Percentiles rank a stretch among this genome's conserved stretches.
Evolutionary conservation across 1,140 invertebrate species (phyloP).

Genomic region (Caerostris darwini): DNA sequence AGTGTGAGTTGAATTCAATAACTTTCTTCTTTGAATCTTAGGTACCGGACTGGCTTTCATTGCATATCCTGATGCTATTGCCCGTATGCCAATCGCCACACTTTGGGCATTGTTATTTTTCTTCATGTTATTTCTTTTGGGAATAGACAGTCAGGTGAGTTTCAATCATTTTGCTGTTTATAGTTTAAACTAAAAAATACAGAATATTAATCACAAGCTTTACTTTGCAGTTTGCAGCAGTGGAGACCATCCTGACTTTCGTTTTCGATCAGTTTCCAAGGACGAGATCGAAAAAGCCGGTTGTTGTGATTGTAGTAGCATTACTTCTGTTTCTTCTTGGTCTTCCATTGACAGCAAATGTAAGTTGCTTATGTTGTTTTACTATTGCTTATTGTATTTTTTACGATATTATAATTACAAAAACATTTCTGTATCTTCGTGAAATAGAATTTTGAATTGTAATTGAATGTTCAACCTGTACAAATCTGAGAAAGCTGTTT

Average conservation of each 20-base stretch:
- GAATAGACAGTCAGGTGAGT: conserved; percentile 80
- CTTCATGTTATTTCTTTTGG: conserved; percentile 82
- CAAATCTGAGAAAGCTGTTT: no score
- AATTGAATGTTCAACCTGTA: no score
- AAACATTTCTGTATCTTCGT: no score
- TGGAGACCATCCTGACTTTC: conserved; percentile 89
- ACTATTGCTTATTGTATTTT: not conserved
- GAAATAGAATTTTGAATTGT: no score
- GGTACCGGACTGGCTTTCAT: conserved; percentile 83
- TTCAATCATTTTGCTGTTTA: not conserved
- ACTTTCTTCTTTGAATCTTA: conserved; percentile 19
- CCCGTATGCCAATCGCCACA: conserved; percentile 83
- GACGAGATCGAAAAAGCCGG: conserved; percentile 87
- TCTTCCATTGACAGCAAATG: conserved; percentile 84
- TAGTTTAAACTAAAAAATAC: not conserved
- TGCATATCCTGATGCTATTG: conserved; percentile 84
- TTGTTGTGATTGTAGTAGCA: conserved; percentile 87
- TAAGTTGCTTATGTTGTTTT: conserved; percentile 20
- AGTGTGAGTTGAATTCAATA: no score
- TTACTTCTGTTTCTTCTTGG: conserved; percentile 89
- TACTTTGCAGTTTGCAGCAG: conserved; percentile 80
- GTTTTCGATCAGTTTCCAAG: conserved; percentile 89
- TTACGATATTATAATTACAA: no score
- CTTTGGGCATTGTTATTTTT: conserved; percentile 85
- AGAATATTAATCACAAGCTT: no score